phyloP scores from a whole-genome alignment of 2,113 vertebrate genomes.

The Dipodomys merriami region DNA sequence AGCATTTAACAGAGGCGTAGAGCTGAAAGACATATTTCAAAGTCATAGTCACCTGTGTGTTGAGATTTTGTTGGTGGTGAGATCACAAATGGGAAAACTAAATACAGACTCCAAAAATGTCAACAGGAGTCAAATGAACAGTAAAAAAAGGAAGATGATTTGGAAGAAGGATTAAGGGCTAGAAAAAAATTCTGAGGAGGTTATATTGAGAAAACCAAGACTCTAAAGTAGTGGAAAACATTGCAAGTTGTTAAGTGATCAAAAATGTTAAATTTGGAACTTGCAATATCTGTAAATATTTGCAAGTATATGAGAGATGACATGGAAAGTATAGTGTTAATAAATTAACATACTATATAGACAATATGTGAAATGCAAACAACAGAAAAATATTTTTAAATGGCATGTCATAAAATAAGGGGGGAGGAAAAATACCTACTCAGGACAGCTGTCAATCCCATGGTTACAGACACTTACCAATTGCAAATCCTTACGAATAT shows the following conservation, averaged over 20 bases:
- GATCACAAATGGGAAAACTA: background rate
- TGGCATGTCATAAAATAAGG: background rate
- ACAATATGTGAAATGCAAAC: background rate
- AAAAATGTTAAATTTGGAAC: background rate
- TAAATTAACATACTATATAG: background rate
- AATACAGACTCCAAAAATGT: background rate
- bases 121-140: background rate
- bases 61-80: background rate
- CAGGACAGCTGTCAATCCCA: background rate
- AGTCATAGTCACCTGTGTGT: background rate
- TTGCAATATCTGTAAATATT: background rate
- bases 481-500: background rate
- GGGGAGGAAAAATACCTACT: too few species aligned
- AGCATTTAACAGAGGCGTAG: background rate
- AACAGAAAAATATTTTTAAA: background rate
- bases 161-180: background rate
- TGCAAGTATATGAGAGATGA: background rate
- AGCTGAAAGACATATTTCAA: background rate
- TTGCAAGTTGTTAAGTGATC: background rate
- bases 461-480: background rate
- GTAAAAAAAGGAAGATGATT: background rate
- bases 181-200: background rate
- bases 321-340: background rate
- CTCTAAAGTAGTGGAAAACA: background rate
- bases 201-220: background rate